phyloP scores from a whole-genome alignment of 2,888 invertebrate genomes.

The Tanypteryx hageni region DNA sequence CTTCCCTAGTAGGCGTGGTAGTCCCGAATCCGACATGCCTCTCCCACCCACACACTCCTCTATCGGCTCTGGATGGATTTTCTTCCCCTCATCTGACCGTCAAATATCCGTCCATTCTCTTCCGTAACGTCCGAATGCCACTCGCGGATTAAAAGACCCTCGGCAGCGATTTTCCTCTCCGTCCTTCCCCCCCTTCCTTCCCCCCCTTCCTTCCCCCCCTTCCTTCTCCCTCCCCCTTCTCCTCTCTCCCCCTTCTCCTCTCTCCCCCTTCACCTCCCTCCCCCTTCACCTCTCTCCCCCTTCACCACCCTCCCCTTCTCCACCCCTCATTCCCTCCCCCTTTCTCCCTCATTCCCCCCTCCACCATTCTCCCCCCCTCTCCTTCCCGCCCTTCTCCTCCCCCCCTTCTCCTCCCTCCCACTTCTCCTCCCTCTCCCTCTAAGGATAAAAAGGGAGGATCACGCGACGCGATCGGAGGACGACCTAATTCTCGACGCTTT shows the following conservation, averaged over 20 bases:
- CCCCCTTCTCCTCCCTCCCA: background rate
- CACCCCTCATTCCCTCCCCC: background rate
- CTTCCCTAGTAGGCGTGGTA: background rate
- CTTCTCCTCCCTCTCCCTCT: too few relatives aligned
- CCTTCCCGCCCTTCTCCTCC: background rate
- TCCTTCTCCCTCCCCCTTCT: too few relatives aligned
- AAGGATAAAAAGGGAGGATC: too few relatives aligned
- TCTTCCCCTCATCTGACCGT: background rate
- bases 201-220: too few relatives aligned
- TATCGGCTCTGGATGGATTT: background rate
- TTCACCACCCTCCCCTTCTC: background rate
- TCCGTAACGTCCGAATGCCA: background rate
- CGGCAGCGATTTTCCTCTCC: too few relatives aligned
- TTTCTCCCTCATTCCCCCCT: background rate
- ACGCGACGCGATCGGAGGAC: too few relatives aligned
- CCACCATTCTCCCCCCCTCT: too few relatives aligned
- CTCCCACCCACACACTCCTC: background rate
- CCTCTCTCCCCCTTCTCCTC: too few relatives aligned
- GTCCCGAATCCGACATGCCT: background rate
- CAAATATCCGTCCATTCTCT: background rate
- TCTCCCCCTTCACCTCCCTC: too few relatives aligned
- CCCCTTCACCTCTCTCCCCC: background rate
- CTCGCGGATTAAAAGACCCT: too few relatives aligned
- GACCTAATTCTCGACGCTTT: background rate
- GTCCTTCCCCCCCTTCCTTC: too few relatives aligned